phyloP scores from a whole-genome alignment of 2,113 vertebrate genomes.

The Semicossyphus pulcher region DNA sequence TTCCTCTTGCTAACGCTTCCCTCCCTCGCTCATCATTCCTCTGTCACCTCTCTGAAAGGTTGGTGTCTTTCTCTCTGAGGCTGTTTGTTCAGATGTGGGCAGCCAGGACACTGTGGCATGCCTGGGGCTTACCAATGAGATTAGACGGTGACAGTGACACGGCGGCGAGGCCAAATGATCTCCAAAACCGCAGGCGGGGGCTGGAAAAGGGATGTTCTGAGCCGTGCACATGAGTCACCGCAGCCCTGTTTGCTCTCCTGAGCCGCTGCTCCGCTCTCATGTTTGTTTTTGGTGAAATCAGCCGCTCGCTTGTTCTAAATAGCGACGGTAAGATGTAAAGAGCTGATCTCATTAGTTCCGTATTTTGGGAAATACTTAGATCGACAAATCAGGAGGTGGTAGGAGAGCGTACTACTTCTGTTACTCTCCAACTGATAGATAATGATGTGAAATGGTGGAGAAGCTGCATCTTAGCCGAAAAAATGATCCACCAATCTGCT shows the following conservation, averaged over 20 bases:
- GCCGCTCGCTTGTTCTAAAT: conserved; percentile 15
- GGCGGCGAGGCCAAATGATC: conserved; percentile 65
- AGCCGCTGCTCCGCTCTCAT: conserved; percentile 14
- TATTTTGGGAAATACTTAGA: conserved; percentile 18
- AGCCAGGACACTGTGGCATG: conserved; percentile 68
- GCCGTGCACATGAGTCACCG: conserved; percentile 42
- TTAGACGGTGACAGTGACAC: conserved; percentile 73
- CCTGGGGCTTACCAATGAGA: conserved; percentile 74
- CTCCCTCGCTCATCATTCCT: conserved; percentile 68
- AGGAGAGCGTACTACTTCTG: neutral
- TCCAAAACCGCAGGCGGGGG: conserved; percentile 60
- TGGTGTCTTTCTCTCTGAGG: conserved; percentile 59
- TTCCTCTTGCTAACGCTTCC: conserved; percentile 40
- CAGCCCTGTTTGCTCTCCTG: conserved; percentile 44
- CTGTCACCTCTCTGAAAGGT: conserved; percentile 68
- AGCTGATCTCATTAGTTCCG: conserved; percentile 20
- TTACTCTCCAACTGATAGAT: neutral
- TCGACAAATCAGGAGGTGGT: conserved; percentile 20
- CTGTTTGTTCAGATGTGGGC: conserved; percentile 71
- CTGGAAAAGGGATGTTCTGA: conserved; percentile 53
- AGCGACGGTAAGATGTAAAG: conserved; percentile 15
- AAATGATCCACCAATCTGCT: neutral
- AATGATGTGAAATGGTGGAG: neutral
- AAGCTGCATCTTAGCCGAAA: neutral
- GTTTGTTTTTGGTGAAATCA: conserved; percentile 39